Evolutionary conservation across 2,888 invertebrate genomes (phyloP), one percentile per base, ranked within the genome.

Genomic region (Alviniconcha strummeri): DNA sequence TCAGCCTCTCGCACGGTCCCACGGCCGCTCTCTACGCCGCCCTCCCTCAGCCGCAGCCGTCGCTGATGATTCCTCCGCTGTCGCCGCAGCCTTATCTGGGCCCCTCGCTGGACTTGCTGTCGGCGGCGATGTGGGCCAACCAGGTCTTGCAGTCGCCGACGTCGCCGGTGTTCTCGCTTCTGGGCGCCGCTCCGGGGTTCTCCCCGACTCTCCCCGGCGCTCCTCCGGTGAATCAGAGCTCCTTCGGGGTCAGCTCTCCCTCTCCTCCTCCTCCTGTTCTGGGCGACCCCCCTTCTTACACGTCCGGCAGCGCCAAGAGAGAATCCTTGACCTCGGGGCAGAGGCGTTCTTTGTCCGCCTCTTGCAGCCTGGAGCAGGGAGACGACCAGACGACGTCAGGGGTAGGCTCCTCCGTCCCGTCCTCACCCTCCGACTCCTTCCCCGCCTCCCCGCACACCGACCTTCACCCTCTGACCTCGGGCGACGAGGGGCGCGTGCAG

Each of bases 361-460:
- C 75, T 15, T 60, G 55, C 52, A 60, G 36, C 13, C 9, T 78
- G 9, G 74, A 80, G n/a, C 74, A 71, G 9, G 71, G 64, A 9
- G 81, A 69, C n/a, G 79, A 74, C 67, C 75, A 75, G 75, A 57
- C 80, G 19, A 77, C 77, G 11, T 77, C 84, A 7, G 84, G 71
- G 55, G 36, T 82, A 7, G 82, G 80, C 7, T 80, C 82, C 7
- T 80, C 80, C 5, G 15, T 82, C 9, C 56, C 80, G 19, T 79
- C 82, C 55, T 57, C 13, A 36, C 69, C 76, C 36, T 84, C 74
- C 9, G 74, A 67, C 56, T 55, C 83, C 52, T 64, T 54, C 7
- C 74, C 74, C 15, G 72, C 83, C 71, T 83, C 83, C 36, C 79
- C 79, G 13, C 55, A 80, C 55, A 55, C 52, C n/a, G 83, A 56